phyloP scores from a whole-genome alignment of 2,113 vertebrate species.

The Gobio gobio region DNA sequence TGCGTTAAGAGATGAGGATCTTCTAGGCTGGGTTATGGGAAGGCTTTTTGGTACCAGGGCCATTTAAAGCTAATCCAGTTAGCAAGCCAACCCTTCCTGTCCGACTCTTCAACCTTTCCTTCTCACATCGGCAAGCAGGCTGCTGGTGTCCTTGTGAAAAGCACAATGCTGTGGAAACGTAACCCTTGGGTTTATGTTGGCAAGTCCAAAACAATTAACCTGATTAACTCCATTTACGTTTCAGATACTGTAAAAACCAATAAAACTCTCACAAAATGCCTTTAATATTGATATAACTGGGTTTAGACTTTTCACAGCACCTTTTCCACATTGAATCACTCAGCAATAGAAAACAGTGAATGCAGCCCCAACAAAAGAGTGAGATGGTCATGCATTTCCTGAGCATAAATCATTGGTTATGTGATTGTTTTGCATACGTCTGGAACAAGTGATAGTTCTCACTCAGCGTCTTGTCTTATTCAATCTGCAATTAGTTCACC shows the following conservation, averaged over 20 bases:
- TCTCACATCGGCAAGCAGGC: slow-evolving; percentile 46
- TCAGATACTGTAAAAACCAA: slow-evolving; percentile 25
- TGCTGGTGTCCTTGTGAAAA: slow-evolving; percentile 20
- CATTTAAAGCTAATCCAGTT: slow-evolving; percentile 71
- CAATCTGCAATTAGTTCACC: not conserved
- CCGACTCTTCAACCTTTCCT: slow-evolving; percentile 38
- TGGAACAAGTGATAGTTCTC: not conserved
- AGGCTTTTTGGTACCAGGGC: slow-evolving; percentile 52
- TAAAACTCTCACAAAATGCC: slow-evolving; percentile 38
- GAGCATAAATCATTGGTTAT: slow-evolving; percentile 8
- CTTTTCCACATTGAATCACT: not conserved
- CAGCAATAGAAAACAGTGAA: not conserved
- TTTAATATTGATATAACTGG: slow-evolving; percentile 24
- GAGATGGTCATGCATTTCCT: not conserved
- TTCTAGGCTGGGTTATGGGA: slow-evolving; percentile 46
- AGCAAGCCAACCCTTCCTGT: slow-evolving; percentile 64
- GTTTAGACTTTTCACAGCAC: not conserved
- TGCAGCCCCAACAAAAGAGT: not conserved
- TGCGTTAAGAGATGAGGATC: slow-evolving; percentile 5
- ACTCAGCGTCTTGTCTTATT: not conserved
- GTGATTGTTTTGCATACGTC: slow-evolving; percentile 1
- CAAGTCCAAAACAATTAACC: slow-evolving; percentile 50
- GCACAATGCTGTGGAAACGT: not conserved
- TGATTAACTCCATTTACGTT: slow-evolving; percentile 42
- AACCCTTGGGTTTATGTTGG: slow-evolving; percentile 39